Evolutionary conservation across 2,113 vertebrate species (phyloP).

Genomic region (Lamprotornis superbus): DNA sequence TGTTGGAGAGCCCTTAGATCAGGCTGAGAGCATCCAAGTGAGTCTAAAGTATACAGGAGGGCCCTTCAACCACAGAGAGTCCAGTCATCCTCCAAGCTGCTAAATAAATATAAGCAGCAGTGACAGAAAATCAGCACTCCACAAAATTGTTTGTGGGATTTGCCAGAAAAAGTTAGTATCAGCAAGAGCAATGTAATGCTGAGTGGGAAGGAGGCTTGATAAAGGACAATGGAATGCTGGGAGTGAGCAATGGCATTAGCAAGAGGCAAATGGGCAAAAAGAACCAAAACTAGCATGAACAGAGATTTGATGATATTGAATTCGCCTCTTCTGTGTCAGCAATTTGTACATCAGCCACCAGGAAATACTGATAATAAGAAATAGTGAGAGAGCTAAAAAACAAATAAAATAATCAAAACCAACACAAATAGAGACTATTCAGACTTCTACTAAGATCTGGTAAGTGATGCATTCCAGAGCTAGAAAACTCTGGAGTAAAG

Average conservation of each 20-base stretch:
- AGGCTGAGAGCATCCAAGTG: conserved; percentile 27
- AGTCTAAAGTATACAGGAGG: conserved; percentile 30
- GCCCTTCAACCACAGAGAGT: conserved; percentile 23
- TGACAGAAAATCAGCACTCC: not conserved
- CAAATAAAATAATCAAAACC: not conserved
- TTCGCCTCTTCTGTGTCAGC: not conserved
- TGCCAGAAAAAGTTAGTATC: not conserved
- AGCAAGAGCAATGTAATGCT: not conserved
- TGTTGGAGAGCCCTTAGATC: conserved; percentile 21
- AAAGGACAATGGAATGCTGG: not conserved
- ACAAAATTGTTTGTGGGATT: not conserved
- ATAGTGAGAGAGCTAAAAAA: not conserved
- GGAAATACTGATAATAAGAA: not conserved
- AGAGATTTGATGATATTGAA: not conserved
- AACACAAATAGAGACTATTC: not conserved
- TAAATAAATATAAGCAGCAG: conserved; percentile 33
- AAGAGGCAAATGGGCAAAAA: not conserved
- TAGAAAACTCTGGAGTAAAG: not conserved
- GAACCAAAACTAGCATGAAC: not conserved
- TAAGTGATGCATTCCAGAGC: not conserved
- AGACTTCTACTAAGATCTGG: not conserved
- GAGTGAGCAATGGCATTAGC: not conserved
- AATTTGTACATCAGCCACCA: not conserved
- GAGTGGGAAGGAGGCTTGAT: not conserved
- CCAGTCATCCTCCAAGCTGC: conserved; percentile 18